A percentile compares a stretch with the other conserved stretches of the same genome.
These are phyloP conservation scores for Siniperca chuatsi DNA, from an alignment of 2,113 vertebrate genomes.

Conservation along the genomic window DNA sequence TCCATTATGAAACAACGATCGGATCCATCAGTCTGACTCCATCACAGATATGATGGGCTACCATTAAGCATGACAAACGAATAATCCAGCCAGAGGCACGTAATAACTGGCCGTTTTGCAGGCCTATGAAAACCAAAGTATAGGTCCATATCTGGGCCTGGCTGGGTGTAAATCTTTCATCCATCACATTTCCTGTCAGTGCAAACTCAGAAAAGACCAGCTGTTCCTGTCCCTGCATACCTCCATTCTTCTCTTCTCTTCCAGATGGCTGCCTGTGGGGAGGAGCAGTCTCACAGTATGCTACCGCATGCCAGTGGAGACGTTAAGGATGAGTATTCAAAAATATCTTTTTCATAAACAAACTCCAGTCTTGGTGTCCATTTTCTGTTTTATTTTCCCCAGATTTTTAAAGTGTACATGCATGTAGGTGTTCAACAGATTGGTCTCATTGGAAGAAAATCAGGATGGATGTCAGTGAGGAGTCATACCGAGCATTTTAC, in stretches of 20 bases:
- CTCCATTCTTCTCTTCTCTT: constrained; percentile 56
- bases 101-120: constrained; percentile 33
- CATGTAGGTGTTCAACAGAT: neutral
- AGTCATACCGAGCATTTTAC: constrained; percentile 2
- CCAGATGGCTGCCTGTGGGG: constrained; percentile 72
- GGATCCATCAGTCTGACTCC: constrained; percentile 27
- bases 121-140: constrained; percentile 53
- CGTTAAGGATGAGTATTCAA: constrained; percentile 33
- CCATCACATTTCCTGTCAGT: constrained; percentile 56
- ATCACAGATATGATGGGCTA: constrained; percentile 24
- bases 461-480: constrained; percentile 11
- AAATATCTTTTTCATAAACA: constrained; percentile 31
- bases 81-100: constrained; percentile 37
- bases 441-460: neutral
- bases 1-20: constrained; percentile 12
- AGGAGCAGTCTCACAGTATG: constrained; percentile 54
- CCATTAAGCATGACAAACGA: constrained; percentile 37
- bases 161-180: constrained; percentile 53
- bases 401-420: neutral
- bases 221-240: constrained; percentile 73
- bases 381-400: neutral
- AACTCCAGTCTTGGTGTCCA: neutral
- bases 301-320: constrained; percentile 41
- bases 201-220: constrained; percentile 66
- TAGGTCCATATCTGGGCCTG: constrained; percentile 44